Base-by-base conservation (phyloP, 2,888 invertebrate species). In the Merodon equestris region DNA sequence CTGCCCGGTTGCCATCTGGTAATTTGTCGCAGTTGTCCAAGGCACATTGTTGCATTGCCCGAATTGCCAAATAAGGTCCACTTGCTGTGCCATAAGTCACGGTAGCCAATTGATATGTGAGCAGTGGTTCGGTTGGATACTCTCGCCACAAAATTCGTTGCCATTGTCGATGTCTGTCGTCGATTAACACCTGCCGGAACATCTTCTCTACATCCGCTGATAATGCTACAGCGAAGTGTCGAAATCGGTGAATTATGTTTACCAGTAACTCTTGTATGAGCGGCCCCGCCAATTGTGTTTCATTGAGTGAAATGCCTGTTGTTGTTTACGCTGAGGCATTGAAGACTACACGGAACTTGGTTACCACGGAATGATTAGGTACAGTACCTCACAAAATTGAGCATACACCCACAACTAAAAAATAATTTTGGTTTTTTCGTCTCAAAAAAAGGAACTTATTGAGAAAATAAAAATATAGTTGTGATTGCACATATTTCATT, bases 191-290 rank as follows among this genome's bases (percentile, higher is more conserved):
- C 19, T 82, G 76, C 10, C 82, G 76, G 64, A 82, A 84, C 82
- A 84, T 83, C 36, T 83, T 79, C n/a, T 81, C 81, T 4, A 84
- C 81, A 38, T 84, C 83, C 42, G 79, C 72, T 0, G 83, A 83
- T 45, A 84, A 77, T 3, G 82, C 83, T 42, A 82, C 54, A 10
- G 40, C 18, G 40, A 82, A 81, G 9, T 54, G 42, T 27, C 83
- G 58, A 19, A 83, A 83, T 4, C 82, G 72, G 12, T 76, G 17
- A 17, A 84, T 81, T 1, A 83, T 76, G 18, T 82, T 74, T 38
- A 63, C 36, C 44, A 71, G 18, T 4, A 57, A 13, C 9, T 63
- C 71, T 15, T 63, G 71, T 18, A 56, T 48, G 2, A 36, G 13
- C 0, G 50, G 63, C 10, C 56, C 70, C 5, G 51, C 70, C 53